Base-by-base conservation (phyloP, 2,888 invertebrate genomes). In the Lacanobia oleracea region DNA sequence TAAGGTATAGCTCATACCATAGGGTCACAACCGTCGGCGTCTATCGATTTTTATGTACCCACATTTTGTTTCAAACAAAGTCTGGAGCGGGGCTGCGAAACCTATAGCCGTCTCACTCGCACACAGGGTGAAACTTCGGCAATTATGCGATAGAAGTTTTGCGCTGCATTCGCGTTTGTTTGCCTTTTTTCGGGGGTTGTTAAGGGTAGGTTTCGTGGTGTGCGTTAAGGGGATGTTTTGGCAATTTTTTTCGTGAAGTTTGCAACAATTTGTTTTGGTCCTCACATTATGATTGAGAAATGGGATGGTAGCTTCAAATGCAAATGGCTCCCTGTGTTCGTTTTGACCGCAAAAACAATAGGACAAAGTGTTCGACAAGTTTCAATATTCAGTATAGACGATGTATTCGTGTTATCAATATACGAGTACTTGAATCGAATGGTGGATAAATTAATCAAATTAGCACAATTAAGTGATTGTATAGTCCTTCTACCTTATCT, bases 41-140 rank as follows among this genome's bases (percentile, higher is more conserved):
- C 23, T 94, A 94, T 94, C 89, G 94, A 94, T 94, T 94, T 93
- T 90, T 89, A 88, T 88, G 88, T 90, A 88, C 84, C 86, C 81
- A 86, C 87, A 89, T 91, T 88, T 91, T 90, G 90, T 91, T 90
- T 89, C 88, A 87, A 90, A 92, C 90, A 91, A 89, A 87, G 48
- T 79, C 51, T 23, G 23, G 14, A 54, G 50, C 78, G 81, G 82
- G 85, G 77, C 83, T 82, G 80, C 63, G 81, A 82, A 79, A 82
- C 63, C 27, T 84, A 71, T 56, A 27, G 40, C 85, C 53, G 60
- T 91, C 92, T 90, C 90, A n/a, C 87, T 92, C 87, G 48, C 89
- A 70, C 91, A 23, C 45, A 23, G 9, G 37, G 21, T 0, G 0
- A 63, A 85, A 77, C 57, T 79, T 83, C 16, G 37, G 45, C 53